Conservation (phyloP, 2,888 invertebrate species). For the Apamea epomidion region DNA sequence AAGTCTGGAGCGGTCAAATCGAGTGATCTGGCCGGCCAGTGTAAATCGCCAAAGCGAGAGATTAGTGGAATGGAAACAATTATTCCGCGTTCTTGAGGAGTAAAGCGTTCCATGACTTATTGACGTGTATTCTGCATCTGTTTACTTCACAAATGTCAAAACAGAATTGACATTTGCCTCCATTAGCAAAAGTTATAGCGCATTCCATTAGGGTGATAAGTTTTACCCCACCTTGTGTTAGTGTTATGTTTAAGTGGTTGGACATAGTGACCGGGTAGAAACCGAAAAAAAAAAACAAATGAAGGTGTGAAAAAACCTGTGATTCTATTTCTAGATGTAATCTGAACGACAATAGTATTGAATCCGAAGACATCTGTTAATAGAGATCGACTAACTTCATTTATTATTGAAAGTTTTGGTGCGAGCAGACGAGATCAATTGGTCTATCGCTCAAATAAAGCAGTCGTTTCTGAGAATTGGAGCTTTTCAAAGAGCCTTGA, state of each 20-base stretch:
- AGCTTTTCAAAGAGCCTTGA: conserved; percentile 1
- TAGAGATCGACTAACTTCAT: neutral
- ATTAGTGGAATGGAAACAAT: too few relatives aligned
- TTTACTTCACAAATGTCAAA: too few relatives aligned
- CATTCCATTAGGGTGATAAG: too few relatives aligned
- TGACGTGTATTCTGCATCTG: too few relatives aligned
- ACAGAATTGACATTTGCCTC: too few relatives aligned
- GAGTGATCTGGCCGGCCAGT: too few relatives aligned
- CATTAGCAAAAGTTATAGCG: too few relatives aligned
- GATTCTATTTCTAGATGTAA: conserved; percentile 3
- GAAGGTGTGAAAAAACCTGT: neutral
- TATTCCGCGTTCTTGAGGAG: too few relatives aligned
- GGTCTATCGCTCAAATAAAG: conserved; percentile 4
- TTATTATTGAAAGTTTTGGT: conserved; percentile 19
- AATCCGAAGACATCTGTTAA: conserved; percentile 9
- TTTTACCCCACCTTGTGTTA: neutral
- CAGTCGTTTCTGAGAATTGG: conserved; percentile 12
- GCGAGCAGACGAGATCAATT: conserved; percentile 20
- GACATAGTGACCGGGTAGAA: neutral
- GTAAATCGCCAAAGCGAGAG: too few relatives aligned
- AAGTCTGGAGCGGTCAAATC: too few relatives aligned
- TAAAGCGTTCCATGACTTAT: too few relatives aligned
- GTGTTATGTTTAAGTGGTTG: neutral
- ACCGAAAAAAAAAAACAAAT: neutral
- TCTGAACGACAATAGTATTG: neutral